These are phyloP conservation scores for Bhutanitis thaidina DNA, from an alignment of 2,888 invertebrate species.

Conservation along the genomic window DNA sequence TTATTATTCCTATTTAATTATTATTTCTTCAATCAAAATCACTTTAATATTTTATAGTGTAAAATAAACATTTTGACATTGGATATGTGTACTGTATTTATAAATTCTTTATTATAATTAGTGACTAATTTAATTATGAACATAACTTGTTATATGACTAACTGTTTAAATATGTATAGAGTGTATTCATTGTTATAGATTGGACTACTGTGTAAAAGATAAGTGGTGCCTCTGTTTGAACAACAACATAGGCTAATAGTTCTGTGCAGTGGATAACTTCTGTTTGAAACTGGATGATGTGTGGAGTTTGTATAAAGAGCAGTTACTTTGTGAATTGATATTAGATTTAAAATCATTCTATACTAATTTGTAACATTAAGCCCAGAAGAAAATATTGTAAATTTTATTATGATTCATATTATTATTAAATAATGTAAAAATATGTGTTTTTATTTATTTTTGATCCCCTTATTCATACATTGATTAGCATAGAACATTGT, in stretches of 20 bases:
- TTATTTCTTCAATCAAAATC: too few relatives aligned
- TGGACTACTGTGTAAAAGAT: neutral
- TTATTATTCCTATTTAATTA: too few relatives aligned
- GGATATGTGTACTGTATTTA: neutral
- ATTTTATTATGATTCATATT: slow-evolving; percentile 53
- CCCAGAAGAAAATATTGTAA: slow-evolving; percentile 41
- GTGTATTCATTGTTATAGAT: slow-evolving; percentile 7
- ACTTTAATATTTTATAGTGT: neutral
- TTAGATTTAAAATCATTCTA: slow-evolving; percentile 30
- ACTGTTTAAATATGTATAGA: slow-evolving; percentile 1
- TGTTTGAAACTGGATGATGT: neutral
- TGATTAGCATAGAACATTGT: too few relatives aligned
- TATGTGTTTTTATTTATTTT: neutral
- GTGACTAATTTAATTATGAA: neutral
- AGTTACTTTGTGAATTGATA: slow-evolving; percentile 33
- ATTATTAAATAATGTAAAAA: slow-evolving; percentile 40
- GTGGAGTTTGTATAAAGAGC: neutral
- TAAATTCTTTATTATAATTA: neutral
- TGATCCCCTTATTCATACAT: too few relatives aligned
- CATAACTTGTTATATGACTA: slow-evolving; percentile 3
- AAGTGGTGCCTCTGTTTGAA: neutral
- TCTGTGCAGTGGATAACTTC: too few relatives aligned
- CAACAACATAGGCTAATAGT: neutral
- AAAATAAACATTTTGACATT: neutral
- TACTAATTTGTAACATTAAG: slow-evolving; percentile 26